Base-by-base conservation (phyloP, 1,140 invertebrate species). In the Prorops nasuta region DNA sequence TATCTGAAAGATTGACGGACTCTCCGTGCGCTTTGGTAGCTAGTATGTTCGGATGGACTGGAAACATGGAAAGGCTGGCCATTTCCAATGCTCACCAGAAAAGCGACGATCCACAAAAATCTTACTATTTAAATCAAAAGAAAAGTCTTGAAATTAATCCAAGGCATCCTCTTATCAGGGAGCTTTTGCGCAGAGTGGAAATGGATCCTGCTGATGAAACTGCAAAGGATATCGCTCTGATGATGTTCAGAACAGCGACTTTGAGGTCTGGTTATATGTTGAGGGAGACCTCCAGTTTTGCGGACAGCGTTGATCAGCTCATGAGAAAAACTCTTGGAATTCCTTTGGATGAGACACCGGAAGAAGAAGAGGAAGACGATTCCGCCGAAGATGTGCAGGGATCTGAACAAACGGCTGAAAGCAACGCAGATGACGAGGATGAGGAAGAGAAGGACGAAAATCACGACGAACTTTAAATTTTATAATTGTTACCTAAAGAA, bases 131-230 rank as follows among this genome's bases (percentile, higher is more conserved):
- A 9, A 91, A 86, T 56, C 96, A 98, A 76, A 98, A 98, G 83
- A 99, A 99, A 76, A 95, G 91, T 15, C 72, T 99, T 41, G 98
- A 99, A 81, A 89, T 99, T 45, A 99, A 99, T 79, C 95, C 96
- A 14, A 81, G 94, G 28, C 98, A 99, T 86, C 96, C 97, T 9
- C 78, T 99, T 3, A 90, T 98, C 53, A 90, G 89, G 59, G 94
- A 98, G 75, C 78, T 99, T 35, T 78, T 98, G 57, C 83, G 85
- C 32, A 81, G 92, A 58, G 87, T 98, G 1, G 86, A 88, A 49
- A 83, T 85, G 49, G 88, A 96, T 66, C 78, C 86, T 34, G 82
- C 86, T 16, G 95, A 98, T 78, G 76, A 83, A 22, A 84, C 80
- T 2, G 92, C 95, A 8, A 89, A 89, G 67, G 86, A 92, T 49